Evolutionary conservation across 2,797 vertebrate species (phyloP).

Genomic region (Scyliorhinus canicula): DNA sequence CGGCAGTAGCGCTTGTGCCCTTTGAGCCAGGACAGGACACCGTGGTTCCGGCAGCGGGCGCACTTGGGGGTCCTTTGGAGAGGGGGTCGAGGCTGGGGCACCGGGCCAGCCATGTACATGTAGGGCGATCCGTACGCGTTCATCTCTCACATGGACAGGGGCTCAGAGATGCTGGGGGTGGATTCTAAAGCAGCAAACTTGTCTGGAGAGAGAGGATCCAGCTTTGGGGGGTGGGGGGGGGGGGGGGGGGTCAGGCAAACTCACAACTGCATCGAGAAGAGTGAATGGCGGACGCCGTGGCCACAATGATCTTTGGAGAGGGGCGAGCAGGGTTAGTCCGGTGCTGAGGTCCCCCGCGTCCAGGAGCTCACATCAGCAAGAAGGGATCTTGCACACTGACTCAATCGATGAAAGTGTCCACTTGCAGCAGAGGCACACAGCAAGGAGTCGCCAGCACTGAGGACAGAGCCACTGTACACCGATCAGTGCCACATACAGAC

Average conservation of each 20-base stretch:
- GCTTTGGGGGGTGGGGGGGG: neutral
- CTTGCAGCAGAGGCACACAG: neutral
- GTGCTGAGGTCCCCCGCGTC: no score
- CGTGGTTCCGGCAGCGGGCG: slow-evolving; percentile 90
- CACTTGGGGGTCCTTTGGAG: slow-evolving; percentile 91
- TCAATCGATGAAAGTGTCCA: neutral
- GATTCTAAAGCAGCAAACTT: neutral
- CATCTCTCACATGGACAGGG: slow-evolving; percentile 57
- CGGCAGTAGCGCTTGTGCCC: slow-evolving; percentile 95
- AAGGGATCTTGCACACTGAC: neutral
- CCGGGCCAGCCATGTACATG: slow-evolving; percentile 88
- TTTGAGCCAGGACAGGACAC: slow-evolving; percentile 91
- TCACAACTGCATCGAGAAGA: neutral
- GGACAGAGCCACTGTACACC: neutral
- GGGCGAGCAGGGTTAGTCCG: neutral
- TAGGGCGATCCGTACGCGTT: slow-evolving; percentile 93
- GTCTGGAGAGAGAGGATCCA: no score
- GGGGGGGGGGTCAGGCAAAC: no score
- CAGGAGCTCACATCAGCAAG: neutral
- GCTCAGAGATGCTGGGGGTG: no score
- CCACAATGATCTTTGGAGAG: neutral
- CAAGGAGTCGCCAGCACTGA: neutral
- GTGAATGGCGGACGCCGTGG: neutral
- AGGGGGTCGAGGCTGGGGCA: slow-evolving; percentile 82
- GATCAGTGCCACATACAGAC: neutral